These are phyloP conservation scores for Brachionus angularis DNA, from an alignment of 1,140 invertebrate genomes.

Conservation along the genomic window DNA sequence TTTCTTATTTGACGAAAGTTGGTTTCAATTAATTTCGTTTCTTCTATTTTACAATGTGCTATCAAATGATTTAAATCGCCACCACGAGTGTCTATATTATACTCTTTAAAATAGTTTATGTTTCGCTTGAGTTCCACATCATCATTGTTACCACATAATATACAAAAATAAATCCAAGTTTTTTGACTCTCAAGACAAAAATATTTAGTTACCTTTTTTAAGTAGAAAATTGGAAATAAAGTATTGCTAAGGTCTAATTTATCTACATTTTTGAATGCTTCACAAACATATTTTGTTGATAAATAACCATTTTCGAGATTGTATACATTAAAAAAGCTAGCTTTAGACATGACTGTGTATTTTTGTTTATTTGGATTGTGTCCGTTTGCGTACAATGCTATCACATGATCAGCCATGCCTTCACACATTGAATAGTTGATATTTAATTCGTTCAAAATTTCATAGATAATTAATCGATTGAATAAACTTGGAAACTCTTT, in stretches of 20 bases:
- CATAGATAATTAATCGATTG: not conserved
- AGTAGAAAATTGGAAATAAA: conserved; percentile 1
- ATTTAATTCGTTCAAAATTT: not conserved
- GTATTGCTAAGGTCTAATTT: not conserved
- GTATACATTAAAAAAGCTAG: conserved; percentile 28
- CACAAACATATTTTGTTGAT: conserved; percentile 1
- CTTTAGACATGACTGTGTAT: conserved; percentile 26
- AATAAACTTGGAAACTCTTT: not conserved
- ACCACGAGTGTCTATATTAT: not conserved
- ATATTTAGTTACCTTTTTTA: conserved; percentile 2
- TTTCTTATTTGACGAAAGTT: not conserved
- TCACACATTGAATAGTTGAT: conserved; percentile 8
- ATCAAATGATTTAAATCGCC: conserved; percentile 7
- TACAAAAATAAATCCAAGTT: conserved; percentile 39
- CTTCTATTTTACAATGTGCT: conserved; percentile 10
- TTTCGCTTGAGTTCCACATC: conserved; percentile 12
- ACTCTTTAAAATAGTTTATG: conserved; percentile 3
- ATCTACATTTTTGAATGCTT: not conserved
- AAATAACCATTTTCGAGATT: conserved; percentile 18
- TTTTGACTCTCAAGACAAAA: not conserved
- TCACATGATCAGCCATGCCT: conserved; percentile 11
- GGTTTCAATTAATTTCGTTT: not conserved
- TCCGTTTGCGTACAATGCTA: conserved; percentile 16
- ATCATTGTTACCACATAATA: conserved; percentile 21
- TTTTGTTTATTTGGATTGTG: not conserved